These are phyloP conservation scores for Apeltes quadracus DNA, from an alignment of 2,113 vertebrate genomes.

Conservation along the genomic window DNA sequence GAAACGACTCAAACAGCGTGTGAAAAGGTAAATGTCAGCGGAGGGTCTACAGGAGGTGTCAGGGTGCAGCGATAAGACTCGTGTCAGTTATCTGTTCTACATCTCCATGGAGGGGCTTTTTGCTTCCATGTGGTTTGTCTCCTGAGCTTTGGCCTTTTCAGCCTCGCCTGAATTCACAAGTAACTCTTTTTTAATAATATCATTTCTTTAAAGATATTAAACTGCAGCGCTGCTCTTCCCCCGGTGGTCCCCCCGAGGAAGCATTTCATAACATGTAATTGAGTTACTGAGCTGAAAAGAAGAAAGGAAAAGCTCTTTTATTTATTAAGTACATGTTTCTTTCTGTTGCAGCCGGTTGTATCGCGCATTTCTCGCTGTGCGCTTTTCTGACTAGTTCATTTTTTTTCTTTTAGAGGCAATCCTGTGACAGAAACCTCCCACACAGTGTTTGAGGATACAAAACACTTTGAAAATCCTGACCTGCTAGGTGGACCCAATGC, in stretches of 20 bases:
- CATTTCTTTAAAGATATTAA: slow-evolving; percentile 9
- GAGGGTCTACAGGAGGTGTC: slow-evolving; percentile 2
- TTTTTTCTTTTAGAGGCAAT: slow-evolving; percentile 7
- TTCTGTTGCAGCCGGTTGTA: slow-evolving; percentile 7
- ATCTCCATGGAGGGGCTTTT: neutral
- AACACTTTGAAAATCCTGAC: slow-evolving; percentile 22
- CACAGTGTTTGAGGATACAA: neutral
- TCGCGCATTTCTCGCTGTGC: neutral
- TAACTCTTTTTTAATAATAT: neutral
- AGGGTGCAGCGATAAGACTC: slow-evolving; percentile 6
- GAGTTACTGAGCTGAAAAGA: neutral
- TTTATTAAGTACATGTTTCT: neutral
- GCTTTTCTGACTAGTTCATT: neutral
- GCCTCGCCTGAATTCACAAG: neutral
- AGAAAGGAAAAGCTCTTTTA: neutral
- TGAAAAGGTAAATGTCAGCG: neutral
- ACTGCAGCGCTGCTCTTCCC: neutral
- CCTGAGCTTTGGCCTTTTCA: neutral
- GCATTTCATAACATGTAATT: slow-evolving; percentile 9
- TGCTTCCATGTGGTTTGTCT: neutral
- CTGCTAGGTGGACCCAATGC: slow-evolving; percentile 15
- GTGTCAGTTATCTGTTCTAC: slow-evolving; percentile 4
- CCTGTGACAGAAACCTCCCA: slow-evolving; percentile 18
- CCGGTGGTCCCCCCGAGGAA: neutral
- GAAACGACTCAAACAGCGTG: slow-evolving; percentile 11